Evolutionary conservation across 2,113 vertebrate species (phyloP).

Genomic region (Ursus arctos): DNA sequence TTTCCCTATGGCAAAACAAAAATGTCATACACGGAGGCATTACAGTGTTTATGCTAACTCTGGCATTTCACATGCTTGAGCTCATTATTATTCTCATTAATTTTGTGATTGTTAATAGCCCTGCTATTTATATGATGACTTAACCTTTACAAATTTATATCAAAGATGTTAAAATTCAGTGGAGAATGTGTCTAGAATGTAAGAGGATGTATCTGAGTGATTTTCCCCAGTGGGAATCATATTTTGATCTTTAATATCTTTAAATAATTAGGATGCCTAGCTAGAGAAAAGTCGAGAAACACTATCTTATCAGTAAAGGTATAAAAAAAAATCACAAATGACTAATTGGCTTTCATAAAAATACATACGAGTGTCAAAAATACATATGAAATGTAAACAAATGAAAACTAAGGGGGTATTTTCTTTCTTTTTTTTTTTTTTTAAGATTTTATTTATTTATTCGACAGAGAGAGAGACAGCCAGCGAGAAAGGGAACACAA

Average conservation of each 20-base stretch:
- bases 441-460: no score
- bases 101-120: conserved; percentile 75
- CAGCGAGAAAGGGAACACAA: no score
- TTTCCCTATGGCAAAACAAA: conserved; percentile 78
- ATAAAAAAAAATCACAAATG: conserved; percentile 58
- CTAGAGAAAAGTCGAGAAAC: conserved; percentile 14
- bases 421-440: background rate
- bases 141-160: conserved; percentile 77
- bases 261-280: background rate
- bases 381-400: background rate
- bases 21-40: conserved; percentile 69
- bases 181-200: conserved; percentile 54
- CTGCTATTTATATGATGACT: conserved; percentile 72
- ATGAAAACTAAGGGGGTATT: background rate
- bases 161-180: conserved; percentile 64
- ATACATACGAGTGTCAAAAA: conserved; percentile 20
- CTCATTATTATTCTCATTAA: conserved; percentile 79
- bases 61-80: conserved; percentile 68
- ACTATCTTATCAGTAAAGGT: conserved; percentile 13
- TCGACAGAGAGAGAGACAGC: no score
- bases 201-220: conserved; percentile 35
- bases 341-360: conserved; percentile 30
- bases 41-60: conserved; percentile 66
- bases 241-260: conserved; percentile 35
- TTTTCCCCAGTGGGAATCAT: background rate